Evolutionary conservation across 2,888 invertebrate genomes (phyloP), one percentile per base, ranked within the genome.

Genomic region (Eurytoma adleriae): DNA sequence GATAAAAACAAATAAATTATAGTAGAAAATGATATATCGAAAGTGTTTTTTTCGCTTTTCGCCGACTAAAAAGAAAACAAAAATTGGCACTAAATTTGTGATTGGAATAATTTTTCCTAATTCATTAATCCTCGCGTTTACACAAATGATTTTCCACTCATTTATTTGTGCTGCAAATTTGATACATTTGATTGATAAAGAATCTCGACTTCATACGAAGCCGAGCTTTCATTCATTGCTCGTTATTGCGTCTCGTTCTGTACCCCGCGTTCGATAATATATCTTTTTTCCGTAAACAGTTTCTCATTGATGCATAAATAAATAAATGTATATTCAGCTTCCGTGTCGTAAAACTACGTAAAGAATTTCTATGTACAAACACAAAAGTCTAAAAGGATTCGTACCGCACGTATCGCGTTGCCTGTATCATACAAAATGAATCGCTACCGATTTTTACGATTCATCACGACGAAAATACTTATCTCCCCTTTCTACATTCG

Each of bases 301-400:
- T 40, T 73, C 48, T 82, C 61, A 16, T 48, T 40, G 67, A 68
- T 40, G 71, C 77, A 61, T 70, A 71, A 80, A 82, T 82, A 82
- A 82, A 80, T 82, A 79, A 77, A 73, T 68, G 73, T 66, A 70
- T 71, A 62, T 57, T 68, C 30, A 56, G 71, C 57, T 80, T 74
- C 71, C 67, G 67, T 67, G 57, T 79, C 24, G 20, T 56, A 64
- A 75, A 57, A 69, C 80, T 80, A 79, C 72, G 52, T 75, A 72
- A 70, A 72, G 52, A 59, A 62, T 75, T 68, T 64, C 75, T 82
- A 78, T 82, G 64, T 82, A 82, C 82, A 82, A 78, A 82, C 80
- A 75, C 75, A 78, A 82, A 73, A 75, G 75, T 50, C 78, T 78
- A 80, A 78, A 74, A 82, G 68, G 77, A 74, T 71, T 74, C 70